Evolutionary conservation across 2,888 invertebrate species (phyloP).

Genomic region (Scaptomyza parva): DNA sequence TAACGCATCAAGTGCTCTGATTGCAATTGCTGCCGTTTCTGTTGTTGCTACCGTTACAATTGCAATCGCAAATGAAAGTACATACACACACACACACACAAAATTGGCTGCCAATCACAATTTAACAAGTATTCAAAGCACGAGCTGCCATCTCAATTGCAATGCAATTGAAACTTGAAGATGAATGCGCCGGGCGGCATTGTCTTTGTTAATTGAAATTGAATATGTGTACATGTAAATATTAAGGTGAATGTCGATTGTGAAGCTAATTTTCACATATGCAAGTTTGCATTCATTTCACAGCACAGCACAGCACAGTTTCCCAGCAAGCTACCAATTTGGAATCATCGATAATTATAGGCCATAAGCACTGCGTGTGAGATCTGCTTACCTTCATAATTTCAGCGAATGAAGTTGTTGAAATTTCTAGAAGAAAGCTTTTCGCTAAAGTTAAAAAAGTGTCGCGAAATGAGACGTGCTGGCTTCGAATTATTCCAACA

Average conservation of each 20-base stretch:
- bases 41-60: slow-evolving; percentile 20
- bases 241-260: slow-evolving; percentile 31
- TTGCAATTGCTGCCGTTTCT: slow-evolving; percentile 37
- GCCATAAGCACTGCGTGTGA: slow-evolving; percentile 37
- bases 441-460: slow-evolving; percentile 30
- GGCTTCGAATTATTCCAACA: slow-evolving; percentile 71
- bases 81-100: slow-evolving; percentile 50
- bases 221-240: slow-evolving; percentile 2
- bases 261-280: slow-evolving; percentile 24
- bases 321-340: slow-evolving; percentile 37
- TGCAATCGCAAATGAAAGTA: slow-evolving; percentile 69
- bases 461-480: slow-evolving; percentile 14
- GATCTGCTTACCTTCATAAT: slow-evolving; percentile 68
- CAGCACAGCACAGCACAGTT: too few species aligned
- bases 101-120: slow-evolving; percentile 61
- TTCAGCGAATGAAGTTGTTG: slow-evolving; percentile 5
- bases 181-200: slow-evolving; percentile 49
- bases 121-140: slow-evolving; percentile 63
- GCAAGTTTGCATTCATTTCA: slow-evolving; percentile 15
- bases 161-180: slow-evolving; percentile 61
- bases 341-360: slow-evolving; percentile 55
- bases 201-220: slow-evolving; percentile 40
- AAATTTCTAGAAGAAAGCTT: slow-evolving; percentile 31
- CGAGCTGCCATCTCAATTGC: slow-evolving; percentile 20
- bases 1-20: slow-evolving; percentile 64